phyloP scores from a whole-genome alignment of 2,113 vertebrate genomes.

The Vidua chalybeata region DNA sequence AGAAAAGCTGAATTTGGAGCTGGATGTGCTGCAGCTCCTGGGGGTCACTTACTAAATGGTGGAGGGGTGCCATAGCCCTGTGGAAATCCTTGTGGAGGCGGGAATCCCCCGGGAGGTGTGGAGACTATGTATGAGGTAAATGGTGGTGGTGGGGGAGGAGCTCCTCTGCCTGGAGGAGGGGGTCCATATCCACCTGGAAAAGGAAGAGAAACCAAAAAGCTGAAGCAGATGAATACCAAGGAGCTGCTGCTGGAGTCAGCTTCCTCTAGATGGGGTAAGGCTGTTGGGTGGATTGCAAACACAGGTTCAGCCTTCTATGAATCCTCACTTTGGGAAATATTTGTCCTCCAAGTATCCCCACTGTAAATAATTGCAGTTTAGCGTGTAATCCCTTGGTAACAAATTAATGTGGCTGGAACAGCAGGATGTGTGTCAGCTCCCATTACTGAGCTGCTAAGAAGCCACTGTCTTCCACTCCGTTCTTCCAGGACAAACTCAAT shows the following conservation, averaged over 20 bases:
- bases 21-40: neutral
- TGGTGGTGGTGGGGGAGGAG: slow-evolving; percentile 89
- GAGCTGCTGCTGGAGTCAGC: neutral
- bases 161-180: slow-evolving; percentile 88
- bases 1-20: neutral
- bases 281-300: neutral
- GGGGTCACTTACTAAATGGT: slow-evolving; percentile 89
- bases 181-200: slow-evolving; percentile 89
- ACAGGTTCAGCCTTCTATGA: neutral
- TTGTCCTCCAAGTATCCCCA: slow-evolving; percentile 6
- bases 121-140: slow-evolving; percentile 95
- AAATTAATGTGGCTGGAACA: neutral
- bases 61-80: slow-evolving; percentile 94
- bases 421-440: neutral
- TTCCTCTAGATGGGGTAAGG: slow-evolving; percentile 4
- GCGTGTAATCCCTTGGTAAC: neutral
- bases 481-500: slow-evolving; percentile 28
- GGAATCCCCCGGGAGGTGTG: slow-evolving; percentile 89
- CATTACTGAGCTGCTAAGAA: neutral
- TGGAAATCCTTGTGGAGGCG: slow-evolving; percentile 93
- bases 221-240: neutral
- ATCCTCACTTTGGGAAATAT: neutral
- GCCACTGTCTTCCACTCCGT: neutral
- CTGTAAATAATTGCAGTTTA: slow-evolving; percentile 8
- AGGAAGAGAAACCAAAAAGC: neutral